phyloP scores from a whole-genome alignment of 1,140 invertebrate genomes.

The Anoplolepis gracilipes region DNA sequence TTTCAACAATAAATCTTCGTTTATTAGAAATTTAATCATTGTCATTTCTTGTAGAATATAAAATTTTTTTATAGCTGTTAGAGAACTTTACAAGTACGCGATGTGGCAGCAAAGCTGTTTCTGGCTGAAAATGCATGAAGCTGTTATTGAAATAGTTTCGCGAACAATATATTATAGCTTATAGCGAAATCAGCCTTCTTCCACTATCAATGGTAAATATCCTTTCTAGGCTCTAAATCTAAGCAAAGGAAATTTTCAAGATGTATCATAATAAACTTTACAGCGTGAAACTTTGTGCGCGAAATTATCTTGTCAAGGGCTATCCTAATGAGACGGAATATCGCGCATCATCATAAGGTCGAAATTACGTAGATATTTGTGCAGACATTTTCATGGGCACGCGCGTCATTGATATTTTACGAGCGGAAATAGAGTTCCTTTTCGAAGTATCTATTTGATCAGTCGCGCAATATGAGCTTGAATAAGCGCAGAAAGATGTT shows the following conservation, averaged over 20 bases:
- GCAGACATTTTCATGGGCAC: neutral
- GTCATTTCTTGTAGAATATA: neutral
- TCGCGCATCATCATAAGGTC: neutral
- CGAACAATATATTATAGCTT: constrained; percentile 41
- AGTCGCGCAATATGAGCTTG: neutral
- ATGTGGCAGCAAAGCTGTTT: neutral
- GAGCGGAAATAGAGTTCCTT: neutral
- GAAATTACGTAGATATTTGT: neutral
- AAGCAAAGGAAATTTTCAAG: constrained; percentile 12
- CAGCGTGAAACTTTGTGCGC: constrained; percentile 26
- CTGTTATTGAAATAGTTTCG: constrained; percentile 71
- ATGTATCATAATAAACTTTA: constrained; percentile 26
- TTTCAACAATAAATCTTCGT: neutral
- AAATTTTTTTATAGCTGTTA: neutral
- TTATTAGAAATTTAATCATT: constrained; percentile 24
- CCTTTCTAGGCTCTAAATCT: neutral
- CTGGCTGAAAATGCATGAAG: neutral
- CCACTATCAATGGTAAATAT: constrained; percentile 41
- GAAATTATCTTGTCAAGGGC: constrained; percentile 42
- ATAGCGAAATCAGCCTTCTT: neutral
- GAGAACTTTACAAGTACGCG: constrained; percentile 31
- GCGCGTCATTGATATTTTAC: neutral
- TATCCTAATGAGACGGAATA: neutral
- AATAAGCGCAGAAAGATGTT: neutral
- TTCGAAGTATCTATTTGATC: neutral